A percentile compares a stretch with the other conserved stretches of the same genome.
Evolutionary conservation across 2,888 invertebrate species (phyloP).

Genomic region (Lamproptera curius): DNA sequence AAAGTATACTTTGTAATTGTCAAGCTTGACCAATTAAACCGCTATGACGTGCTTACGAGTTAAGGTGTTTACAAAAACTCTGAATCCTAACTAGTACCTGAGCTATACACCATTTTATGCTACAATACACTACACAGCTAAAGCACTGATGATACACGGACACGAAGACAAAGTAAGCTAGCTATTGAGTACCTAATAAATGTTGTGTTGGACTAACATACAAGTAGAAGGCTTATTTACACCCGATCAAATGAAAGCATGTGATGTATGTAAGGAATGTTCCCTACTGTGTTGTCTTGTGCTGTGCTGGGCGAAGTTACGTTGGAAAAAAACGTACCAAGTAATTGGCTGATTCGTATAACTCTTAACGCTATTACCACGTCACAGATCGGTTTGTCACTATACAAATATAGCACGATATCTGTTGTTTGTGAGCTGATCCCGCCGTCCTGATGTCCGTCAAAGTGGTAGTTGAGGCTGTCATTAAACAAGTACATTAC

Average conservation of each 20-base stretch:
- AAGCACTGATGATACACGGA: conserved; percentile 32
- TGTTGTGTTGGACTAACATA: conserved; percentile 43
- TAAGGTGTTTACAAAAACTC: too few species aligned
- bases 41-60: neutral
- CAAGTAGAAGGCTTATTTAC: conserved; percentile 66
- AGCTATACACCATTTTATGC: conserved; percentile 2
- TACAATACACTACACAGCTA: conserved; percentile 7
- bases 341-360: conserved; percentile 13
- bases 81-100: too few species aligned
- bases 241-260: conserved; percentile 55
- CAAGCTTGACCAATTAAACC: too few species aligned
- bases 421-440: conserved; percentile 52
- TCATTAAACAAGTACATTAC: too few species aligned
- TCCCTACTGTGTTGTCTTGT: conserved; percentile 40
- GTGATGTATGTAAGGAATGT: conserved; percentile 39
- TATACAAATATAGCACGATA: conserved; percentile 58
- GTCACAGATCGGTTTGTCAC: conserved; percentile 47
- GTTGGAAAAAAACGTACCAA: conserved; percentile 9
- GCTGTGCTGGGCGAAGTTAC: conserved; percentile 16
- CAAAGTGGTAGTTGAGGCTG: conserved; percentile 8
- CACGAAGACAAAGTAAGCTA: conserved; percentile 52
- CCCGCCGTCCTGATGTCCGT: conserved; percentile 34
- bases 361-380: conserved; percentile 47
- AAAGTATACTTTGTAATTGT: too few species aligned
- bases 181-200: conserved; percentile 33